phyloP scores from a whole-genome alignment of 2,113 vertebrate species.

The Zosterops hypoxanthus region DNA sequence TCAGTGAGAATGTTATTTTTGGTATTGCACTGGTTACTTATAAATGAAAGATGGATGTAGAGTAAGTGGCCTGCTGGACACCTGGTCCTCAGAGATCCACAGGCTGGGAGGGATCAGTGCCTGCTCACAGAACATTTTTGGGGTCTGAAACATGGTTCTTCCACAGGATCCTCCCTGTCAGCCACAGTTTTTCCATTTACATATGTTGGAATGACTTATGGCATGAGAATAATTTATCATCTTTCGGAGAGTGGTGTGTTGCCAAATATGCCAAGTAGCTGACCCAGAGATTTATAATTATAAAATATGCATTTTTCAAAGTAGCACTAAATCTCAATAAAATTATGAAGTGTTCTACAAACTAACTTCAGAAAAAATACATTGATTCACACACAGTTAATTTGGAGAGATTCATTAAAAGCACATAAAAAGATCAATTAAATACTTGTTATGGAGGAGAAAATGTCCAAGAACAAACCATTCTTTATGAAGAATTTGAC shows the following conservation, averaged over 20 bases:
- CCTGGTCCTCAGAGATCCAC: neutral
- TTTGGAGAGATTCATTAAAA: slow-evolving; percentile 3
- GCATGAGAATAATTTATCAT: neutral
- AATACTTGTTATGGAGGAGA: neutral
- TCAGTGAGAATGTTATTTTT: neutral
- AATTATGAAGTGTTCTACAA: neutral
- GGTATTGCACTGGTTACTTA: neutral
- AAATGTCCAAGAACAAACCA: neutral
- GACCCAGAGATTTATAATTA: neutral
- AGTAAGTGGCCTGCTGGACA: neutral
- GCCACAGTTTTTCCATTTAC: neutral
- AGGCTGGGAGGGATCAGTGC: neutral
- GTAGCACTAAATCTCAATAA: neutral
- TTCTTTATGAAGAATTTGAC: neutral
- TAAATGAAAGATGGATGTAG: neutral
- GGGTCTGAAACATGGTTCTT: neutral
- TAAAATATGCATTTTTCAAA: neutral
- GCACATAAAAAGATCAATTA: slow-evolving; percentile 1
- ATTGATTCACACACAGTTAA: neutral
- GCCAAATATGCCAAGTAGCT: neutral
- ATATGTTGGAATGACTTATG: neutral
- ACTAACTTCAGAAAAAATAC: neutral
- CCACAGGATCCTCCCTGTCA: neutral
- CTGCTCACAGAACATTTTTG: neutral
- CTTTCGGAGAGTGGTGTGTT: neutral